Evolutionary conservation across 2,888 invertebrate species (phyloP).

Genomic region (Ptychoptera albimana): DNA sequence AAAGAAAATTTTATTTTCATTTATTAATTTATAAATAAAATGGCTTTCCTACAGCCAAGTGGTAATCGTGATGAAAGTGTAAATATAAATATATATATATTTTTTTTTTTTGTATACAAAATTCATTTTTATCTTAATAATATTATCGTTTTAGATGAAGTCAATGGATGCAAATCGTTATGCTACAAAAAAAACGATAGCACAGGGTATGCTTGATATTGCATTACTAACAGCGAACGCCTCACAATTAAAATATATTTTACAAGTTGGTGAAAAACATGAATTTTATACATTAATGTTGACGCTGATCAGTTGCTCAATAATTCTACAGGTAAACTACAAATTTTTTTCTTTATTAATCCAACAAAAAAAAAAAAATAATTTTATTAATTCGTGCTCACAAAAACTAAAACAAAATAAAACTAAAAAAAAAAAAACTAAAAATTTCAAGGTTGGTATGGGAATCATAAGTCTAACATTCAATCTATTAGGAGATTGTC

Average conservation of each 20-base stretch:
- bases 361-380: not conserved
- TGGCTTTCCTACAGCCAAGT: too few species aligned
- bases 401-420: constrained; percentile 3
- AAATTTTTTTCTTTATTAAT: constrained; percentile 1
- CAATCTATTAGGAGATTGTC: constrained; percentile 61
- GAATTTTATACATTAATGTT: constrained; percentile 74
- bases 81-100: too few species aligned
- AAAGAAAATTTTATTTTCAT: too few species aligned
- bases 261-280: constrained; percentile 69
- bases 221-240: constrained; percentile 78
- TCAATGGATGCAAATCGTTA: constrained; percentile 72
- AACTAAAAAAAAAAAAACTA: not conserved
- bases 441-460: constrained; percentile 44
- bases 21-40: too few species aligned
- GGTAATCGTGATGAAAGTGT: too few species aligned
- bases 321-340: constrained; percentile 60
- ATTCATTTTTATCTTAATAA: too few species aligned
- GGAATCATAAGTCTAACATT: constrained; percentile 55
- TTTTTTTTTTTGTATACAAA: too few species aligned
- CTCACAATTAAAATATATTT: constrained; percentile 71
- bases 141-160: constrained; percentile 38
- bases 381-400: too few species aligned
- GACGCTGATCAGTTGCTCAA: constrained; percentile 62
- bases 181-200: constrained; percentile 84
- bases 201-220: constrained; percentile 81